These are phyloP conservation scores for Hippocampus zosterae DNA, from an alignment of 2,113 vertebrate species.

Conservation along the genomic window DNA sequence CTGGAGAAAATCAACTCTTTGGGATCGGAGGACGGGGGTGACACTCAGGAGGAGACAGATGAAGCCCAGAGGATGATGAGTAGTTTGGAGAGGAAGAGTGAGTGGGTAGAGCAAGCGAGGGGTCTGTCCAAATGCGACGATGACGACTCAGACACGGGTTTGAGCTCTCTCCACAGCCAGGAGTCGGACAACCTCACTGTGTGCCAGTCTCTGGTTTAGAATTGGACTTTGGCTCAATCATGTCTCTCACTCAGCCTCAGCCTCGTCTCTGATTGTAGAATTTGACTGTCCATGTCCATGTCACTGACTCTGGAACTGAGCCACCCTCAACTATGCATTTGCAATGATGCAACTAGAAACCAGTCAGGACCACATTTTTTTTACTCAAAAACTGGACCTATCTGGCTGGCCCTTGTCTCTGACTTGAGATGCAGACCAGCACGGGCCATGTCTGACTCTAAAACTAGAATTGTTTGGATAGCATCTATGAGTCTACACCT, in stretches of 20 bases:
- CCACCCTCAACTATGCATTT: neutral
- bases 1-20: slow-evolving; percentile 77
- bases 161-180: slow-evolving; percentile 95
- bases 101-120: slow-evolving; percentile 81
- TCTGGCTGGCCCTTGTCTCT: neutral
- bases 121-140: slow-evolving; percentile 77
- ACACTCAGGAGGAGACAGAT: slow-evolving; percentile 12
- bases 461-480: no score
- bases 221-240: neutral
- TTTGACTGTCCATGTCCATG: neutral
- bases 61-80: slow-evolving; percentile 25
- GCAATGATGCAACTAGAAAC: neutral
- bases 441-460: no score
- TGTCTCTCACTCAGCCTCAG: neutral
- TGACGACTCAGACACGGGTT: slow-evolving; percentile 93
- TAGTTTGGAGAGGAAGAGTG: slow-evolving; percentile 40
- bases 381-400: neutral
- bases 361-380: neutral
- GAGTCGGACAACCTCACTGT: slow-evolving; percentile 85
- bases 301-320: neutral
- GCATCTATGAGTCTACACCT: no score
- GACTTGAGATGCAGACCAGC: neutral
- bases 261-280: neutral
- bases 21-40: slow-evolving; percentile 57
- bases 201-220: slow-evolving; percentile 87